Evolutionary conservation across 1,140 invertebrate genomes (phyloP).

Genomic region (Chrysoperla carnea): DNA sequence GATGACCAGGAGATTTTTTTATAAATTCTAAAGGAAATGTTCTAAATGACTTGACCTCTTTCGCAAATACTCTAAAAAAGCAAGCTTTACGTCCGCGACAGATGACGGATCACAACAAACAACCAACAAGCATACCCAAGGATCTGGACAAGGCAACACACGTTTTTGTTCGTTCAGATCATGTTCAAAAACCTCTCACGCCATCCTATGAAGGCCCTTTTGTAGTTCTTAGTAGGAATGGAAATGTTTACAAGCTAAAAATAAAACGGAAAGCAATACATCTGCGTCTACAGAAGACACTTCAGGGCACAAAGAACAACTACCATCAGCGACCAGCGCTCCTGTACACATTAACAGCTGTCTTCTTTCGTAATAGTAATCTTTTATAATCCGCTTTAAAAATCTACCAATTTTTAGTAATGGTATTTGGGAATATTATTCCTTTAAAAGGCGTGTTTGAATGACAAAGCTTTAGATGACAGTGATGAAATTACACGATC

Average conservation of each 20-base stretch:
- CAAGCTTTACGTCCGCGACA: conserved; percentile 1
- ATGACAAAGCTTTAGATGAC: too few relatives aligned
- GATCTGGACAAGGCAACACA: conserved; percentile 9
- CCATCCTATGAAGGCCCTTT: conserved; percentile 15
- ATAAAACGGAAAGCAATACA: background rate
- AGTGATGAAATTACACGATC: too few relatives aligned
- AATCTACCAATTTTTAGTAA: too few relatives aligned
- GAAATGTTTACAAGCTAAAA: conserved; percentile 10
- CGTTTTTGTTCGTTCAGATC: conserved; percentile 14
- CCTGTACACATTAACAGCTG: too few relatives aligned
- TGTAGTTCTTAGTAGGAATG: conserved; percentile 8
- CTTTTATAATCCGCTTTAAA: too few relatives aligned
- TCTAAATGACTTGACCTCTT: background rate
- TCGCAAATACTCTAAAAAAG: background rate
- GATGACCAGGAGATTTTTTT: conserved; percentile 13
- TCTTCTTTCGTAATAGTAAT: too few relatives aligned
- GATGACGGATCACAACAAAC: conserved; percentile 1
- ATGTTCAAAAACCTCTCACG: conserved; percentile 8
- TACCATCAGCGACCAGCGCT: too few relatives aligned
- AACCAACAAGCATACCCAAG: conserved; percentile 8
- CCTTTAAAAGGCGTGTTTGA: too few relatives aligned
- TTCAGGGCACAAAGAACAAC: too few relatives aligned
- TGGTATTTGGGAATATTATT: too few relatives aligned
- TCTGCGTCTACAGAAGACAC: background rate
- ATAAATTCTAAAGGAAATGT: background rate